Base-by-base conservation (phyloP, 1,140 invertebrate genomes). In the Ptiloglossa arizonensis region DNA sequence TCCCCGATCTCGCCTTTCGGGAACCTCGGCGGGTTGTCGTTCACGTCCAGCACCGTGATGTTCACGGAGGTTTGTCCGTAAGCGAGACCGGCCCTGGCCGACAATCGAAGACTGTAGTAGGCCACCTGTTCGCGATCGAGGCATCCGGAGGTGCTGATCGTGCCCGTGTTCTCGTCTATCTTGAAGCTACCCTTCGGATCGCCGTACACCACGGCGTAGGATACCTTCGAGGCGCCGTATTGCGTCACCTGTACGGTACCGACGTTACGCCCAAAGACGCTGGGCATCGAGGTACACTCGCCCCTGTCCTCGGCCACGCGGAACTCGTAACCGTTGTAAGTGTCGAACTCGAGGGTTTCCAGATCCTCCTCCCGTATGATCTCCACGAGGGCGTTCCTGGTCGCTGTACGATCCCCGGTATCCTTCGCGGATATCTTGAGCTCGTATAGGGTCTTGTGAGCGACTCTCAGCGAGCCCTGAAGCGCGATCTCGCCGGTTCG, bases 1-100 rank as follows among this genome's bases (percentile, higher is more conserved):
- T 97, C 96, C 0, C 86, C 87, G 3, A 86, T 75, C 73, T 95
- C 95, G 54, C 95, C 95, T 80, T 95, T 94, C 13, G 95, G 93
- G 90, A 99, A 99, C 67, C 94, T 93, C 0, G 98, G 98, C 48
- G 95, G 94, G 91, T 98, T 98, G 90, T 99, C 98, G 89, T 99
- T 99, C 4, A 98, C 93, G 92, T 99, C 98, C n/a, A 96, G 91
- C 0, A 99, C 93, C 0, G 95, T 95, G 52, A 99, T 95, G 79
- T 96, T 96, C 0, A 98, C 96, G 15, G 91, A 93, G 38, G 95
- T 96, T 81, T 95, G 94, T 0, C 96, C 96, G 86, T 95, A 96
- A 0, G 95, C 94, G 15, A 95, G 89, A 27, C 94, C 94, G 71
- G 94, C 93, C 82, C 94, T 94, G 0, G 97, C 98, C 22, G 96